Evolutionary conservation across 2,797 vertebrate genomes (phyloP), one percentile per base, ranked within the genome.

Genomic region (Pseudomugil tenellus): DNA sequence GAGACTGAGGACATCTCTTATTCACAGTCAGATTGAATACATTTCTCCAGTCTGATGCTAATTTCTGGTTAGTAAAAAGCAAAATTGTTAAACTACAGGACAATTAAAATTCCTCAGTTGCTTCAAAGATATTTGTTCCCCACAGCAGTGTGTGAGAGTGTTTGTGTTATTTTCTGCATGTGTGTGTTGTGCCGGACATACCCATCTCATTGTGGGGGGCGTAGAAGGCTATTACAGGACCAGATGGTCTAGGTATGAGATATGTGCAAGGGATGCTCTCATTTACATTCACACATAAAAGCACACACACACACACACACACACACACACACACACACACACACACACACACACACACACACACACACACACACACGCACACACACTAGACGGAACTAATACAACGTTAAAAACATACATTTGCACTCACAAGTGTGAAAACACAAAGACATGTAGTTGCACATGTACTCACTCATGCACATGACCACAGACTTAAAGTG

Each of bases 181-280:
- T 65, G 65, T 69, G 72, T 59, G 57, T 28, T 57, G 82, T 84
- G 79, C 64, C 81, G 86, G 64, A 77, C 84, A 82, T 70, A 81
- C 73, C 84, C 76, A 43, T 43, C 74, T 85, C 69, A 77, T 86
- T 91, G 86, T 86, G 69, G 80, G 81, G 86, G 85, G 75, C 82
- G 86, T 58, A 76, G 74, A 69, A 89, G 77, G 72, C 87, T 87
- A 87, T 91, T 91, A 89, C 54, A 74, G 67, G 31, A 56, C 84
- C 91, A 91, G 89, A 91, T 91, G 89, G 90, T 28, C 66, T 75
- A 89, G 86, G 88, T 90, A 87, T 80, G 63, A 74, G 61, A 70
- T 68, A 80, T 63, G 77, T 41, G 16, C 70, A 76, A 84, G 61
- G 59, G 72, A 60, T 72, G 70, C 53, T 41, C 49, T 72, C 61